Base-by-base conservation (phyloP, 2,888 invertebrate species). In the Hetaerina titia region DNA sequence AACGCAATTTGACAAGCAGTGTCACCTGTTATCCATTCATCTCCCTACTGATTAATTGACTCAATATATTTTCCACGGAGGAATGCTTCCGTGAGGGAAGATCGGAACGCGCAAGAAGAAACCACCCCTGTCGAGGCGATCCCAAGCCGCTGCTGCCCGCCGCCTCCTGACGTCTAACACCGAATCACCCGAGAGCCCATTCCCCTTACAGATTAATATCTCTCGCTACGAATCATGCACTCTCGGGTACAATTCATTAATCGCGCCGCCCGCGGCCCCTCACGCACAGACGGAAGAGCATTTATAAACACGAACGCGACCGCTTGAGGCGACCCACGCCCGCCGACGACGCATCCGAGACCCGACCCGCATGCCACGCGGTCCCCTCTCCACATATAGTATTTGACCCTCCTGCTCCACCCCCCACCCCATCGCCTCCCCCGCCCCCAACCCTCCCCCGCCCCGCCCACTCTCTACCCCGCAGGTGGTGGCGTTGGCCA, bases 221-320 rank as follows among this genome's bases (percentile, higher is more conserved):
- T 63, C 92, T 69, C 45, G 22, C 74, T 31, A 81, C 81, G 81
- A 81, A 81, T 81, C 81, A 69, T 25, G 56, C 45, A 69, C 45
- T 56, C 92, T 22, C 56, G 92, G 60, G 74, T 64, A 64, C 92
- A 92, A 92, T 92, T 92, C 92, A 92, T 92, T 92, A 92, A 81
- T 81, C 69, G n/a, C 25, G 63, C 74, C 13, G 69, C 69, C n/a
- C 74, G 58, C 89, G 64, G n/a, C 8, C 69, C 64, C 89, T 89
- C 56, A n/a, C 22, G 15, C 22, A 69, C 22, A 69, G 7, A 31
- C 25, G 31, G 81, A 81, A 81, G 81, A 31, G 81, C 1, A 11
- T 31, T 31, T 31, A 81, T 31, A 31, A 81, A 31, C 81, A 31
- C 81, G 25, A 13, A 31, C 81, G n/a, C 31, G 15, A 13, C 69